phyloP scores from a whole-genome alignment of 2,797 vertebrate species.

The Tapirus indicus region DNA sequence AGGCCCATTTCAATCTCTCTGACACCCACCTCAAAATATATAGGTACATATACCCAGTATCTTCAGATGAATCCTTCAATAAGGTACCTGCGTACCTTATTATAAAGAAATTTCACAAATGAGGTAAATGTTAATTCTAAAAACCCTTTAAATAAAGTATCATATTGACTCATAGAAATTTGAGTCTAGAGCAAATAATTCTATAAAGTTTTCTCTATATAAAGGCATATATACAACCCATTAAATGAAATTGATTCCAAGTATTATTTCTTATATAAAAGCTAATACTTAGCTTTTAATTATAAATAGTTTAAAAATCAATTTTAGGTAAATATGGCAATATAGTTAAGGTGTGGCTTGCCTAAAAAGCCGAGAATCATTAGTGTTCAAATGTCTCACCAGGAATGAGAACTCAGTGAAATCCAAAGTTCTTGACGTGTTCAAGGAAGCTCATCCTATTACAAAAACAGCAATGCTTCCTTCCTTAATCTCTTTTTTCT shows the following conservation, averaged over 20 bases:
- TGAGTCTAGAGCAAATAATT: not conserved
- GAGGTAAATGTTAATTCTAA: not conserved
- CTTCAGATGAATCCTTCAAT: not conserved
- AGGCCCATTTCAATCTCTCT: not conserved
- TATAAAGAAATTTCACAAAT: not conserved
- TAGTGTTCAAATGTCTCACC: slow-evolving; percentile 12
- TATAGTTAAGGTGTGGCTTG: not conserved
- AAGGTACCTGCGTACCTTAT: not conserved
- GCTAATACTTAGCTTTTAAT: not conserved
- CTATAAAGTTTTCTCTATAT: not conserved
- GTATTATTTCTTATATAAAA: not conserved
- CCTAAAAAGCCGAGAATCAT: slow-evolving; percentile 13
- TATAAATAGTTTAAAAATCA: slow-evolving; percentile 13
- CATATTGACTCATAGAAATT: not conserved
- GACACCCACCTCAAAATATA: not conserved
- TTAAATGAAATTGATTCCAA: not conserved
- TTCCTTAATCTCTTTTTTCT: not conserved
- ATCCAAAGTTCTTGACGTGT: slow-evolving; percentile 31
- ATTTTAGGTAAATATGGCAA: slow-evolving; percentile 7
- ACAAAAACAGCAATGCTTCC: slow-evolving; percentile 59
- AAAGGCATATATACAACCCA: not conserved
- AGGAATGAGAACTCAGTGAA: slow-evolving; percentile 56
- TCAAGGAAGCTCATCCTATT: slow-evolving; percentile 29
- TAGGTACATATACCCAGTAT: not conserved
- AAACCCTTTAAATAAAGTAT: not conserved